These are phyloP conservation scores for Piezodorus guildinii DNA, from an alignment of 1,140 invertebrate genomes.

Conservation along the genomic window DNA sequence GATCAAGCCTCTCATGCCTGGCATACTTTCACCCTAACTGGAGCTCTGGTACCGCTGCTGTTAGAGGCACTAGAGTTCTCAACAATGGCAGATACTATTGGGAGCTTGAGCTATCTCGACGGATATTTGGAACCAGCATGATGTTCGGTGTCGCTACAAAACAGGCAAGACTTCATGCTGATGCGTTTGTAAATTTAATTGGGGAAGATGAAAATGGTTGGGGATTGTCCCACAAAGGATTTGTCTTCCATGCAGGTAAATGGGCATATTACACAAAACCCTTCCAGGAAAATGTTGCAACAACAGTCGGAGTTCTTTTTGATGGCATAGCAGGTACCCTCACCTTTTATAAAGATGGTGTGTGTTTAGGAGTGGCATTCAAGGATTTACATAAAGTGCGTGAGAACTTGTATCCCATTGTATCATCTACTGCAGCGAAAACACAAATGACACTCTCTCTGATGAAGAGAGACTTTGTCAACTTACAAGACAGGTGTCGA, in stretches of 20 bases:
- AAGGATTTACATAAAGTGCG: conserved; percentile 39
- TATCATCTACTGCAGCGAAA: conserved; percentile 62
- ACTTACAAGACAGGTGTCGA: conserved; percentile 51
- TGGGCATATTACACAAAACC: conserved; percentile 50
- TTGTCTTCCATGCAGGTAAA: conserved; percentile 54
- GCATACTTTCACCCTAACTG: conserved; percentile 62
- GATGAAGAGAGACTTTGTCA: conserved; percentile 47
- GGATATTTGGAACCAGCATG: conserved; percentile 63
- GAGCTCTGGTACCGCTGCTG: conserved; percentile 60
- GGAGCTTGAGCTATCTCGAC: conserved; percentile 51
- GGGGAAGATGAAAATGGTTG: conserved; percentile 58
- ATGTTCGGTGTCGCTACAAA: conserved; percentile 63
- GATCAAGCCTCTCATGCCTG: conserved; percentile 37
- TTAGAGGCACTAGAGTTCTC: conserved; percentile 48
- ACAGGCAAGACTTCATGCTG: conserved; percentile 47
- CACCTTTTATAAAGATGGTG: conserved; percentile 60
- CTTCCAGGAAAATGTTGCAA: conserved; percentile 55
- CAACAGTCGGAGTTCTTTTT: conserved; percentile 51
- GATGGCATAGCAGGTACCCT: conserved; percentile 55
- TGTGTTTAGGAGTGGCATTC: conserved; percentile 45
- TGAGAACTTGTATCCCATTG: conserved; percentile 54
- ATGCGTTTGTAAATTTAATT: conserved; percentile 55
- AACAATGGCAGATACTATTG: conserved; percentile 54
- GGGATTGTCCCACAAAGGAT: conserved; percentile 62
- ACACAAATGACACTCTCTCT: conserved; percentile 53